phyloP scores from a whole-genome alignment of 1,140 invertebrate species.

The Drosophila miranda region DNA sequence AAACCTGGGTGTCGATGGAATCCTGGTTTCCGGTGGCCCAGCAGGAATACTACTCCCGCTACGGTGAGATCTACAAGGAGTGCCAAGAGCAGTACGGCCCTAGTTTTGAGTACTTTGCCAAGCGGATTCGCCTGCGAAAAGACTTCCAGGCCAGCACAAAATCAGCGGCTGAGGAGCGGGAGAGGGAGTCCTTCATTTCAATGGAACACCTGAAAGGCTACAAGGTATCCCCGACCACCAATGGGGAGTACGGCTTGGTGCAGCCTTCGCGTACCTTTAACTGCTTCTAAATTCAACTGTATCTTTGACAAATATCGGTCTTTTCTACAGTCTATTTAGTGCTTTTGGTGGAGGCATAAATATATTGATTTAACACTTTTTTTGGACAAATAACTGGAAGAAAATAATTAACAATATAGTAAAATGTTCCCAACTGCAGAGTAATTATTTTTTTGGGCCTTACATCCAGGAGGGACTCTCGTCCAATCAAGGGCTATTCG shows the following conservation, averaged over 20 bases:
- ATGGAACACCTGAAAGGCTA: conserved; percentile 32
- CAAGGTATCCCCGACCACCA: conserved; percentile 27
- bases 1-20: conserved; percentile 4
- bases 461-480: too few species aligned
- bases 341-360: too few species aligned
- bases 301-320: too few species aligned
- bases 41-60: conserved; percentile 14
- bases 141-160: not conserved
- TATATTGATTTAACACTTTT: too few species aligned
- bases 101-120: conserved; percentile 30
- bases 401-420: too few species aligned
- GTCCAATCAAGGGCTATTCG: too few species aligned
- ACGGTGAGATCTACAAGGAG: conserved; percentile 29
- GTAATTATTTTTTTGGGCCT: too few species aligned
- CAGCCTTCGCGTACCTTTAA: conserved; percentile 8
- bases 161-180: not conserved
- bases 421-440: too few species aligned
- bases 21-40: conserved; percentile 40
- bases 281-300: conserved; percentile 5
- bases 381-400: too few species aligned
- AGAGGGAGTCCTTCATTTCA: not conserved
- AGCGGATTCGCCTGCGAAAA: conserved; percentile 8
- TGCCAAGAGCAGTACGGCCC: conserved; percentile 24
- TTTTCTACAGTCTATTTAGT: too few species aligned
- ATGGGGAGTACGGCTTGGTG: conserved; percentile 46